Base-by-base conservation (phyloP, 2,797 vertebrate species). In the Tolypeutes matacus region DNA sequence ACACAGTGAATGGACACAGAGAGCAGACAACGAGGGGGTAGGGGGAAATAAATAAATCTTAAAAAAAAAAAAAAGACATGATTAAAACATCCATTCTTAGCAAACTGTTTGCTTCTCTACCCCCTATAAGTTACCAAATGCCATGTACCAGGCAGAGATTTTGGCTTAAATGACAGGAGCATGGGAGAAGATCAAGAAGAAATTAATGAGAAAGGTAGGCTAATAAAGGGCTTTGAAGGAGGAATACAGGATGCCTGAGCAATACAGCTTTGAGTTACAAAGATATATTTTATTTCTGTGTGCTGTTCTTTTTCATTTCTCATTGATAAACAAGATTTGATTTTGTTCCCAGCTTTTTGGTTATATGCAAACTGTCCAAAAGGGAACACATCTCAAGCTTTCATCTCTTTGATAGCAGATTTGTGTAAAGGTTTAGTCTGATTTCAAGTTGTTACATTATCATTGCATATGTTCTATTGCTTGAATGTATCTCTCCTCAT, bases 281-380 rank as follows among this genome's bases (percentile, higher is more conserved):
- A 91, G 46, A 34, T 86, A 2, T 60, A 2, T 81, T 86, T 88
- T 69, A 62, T 85, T 95, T 53, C 69, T 84, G n/a, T 49, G 20
- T 70, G 65, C 6, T 86, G 25, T 31, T 72, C 49, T 72, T 93
- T n/a, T n/a, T 73, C 36, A 39, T 76, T n/a, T 86, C 36, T 69
- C 69, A 23, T 27, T 0, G 80, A 53, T 64, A 88, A 91, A 72
- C 23, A 91, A 58, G 49, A 34, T 60, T 73, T 56, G 3, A 78
- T 86, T 76, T 67, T 85, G 64, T 73, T 91, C 64, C 80, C 21
- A 49, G 69, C 25, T 81, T 96, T 81, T 86, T 62, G 23, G 21
- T 77, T 70, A 75, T 53, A 62, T 89, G 25, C 77, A 89, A 92
- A 73, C 39, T 89, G 46, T 89, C 65, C 49, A 76, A 77, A 93